These are phyloP conservation scores for Formica exsecta DNA, from an alignment of 1,140 invertebrate genomes.

Conservation along the genomic window DNA sequence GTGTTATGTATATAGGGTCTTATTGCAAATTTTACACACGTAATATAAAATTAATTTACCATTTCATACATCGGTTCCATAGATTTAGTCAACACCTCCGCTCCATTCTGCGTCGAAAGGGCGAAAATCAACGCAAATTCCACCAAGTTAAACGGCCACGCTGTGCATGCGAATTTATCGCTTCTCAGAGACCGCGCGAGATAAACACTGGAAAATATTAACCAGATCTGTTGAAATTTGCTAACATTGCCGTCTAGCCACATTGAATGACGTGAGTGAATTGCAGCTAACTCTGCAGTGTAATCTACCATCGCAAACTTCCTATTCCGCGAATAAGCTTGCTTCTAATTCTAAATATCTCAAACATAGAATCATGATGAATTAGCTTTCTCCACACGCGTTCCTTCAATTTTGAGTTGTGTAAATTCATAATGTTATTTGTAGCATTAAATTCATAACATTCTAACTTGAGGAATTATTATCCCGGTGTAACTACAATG, in stretches of 20 bases:
- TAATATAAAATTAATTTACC: constrained; percentile 58
- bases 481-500: not conserved
- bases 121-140: constrained; percentile 78
- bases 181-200: constrained; percentile 77
- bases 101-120: constrained; percentile 67
- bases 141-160: constrained; percentile 82
- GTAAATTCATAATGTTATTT: constrained; percentile 16
- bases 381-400: not conserved
- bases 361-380: not conserved
- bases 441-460: constrained; percentile 15
- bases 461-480: constrained; percentile 11
- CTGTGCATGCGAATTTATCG: constrained; percentile 77
- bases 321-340: constrained; percentile 36
- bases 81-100: not conserved
- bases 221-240: constrained; percentile 49
- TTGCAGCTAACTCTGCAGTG: constrained; percentile 17
- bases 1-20: not conserved
- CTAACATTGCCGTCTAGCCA: not conserved
- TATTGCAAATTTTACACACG: not conserved
- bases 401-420: not conserved
- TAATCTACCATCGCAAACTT: constrained; percentile 44
- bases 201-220: constrained; percentile 77
- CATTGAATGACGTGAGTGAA: constrained; percentile 19
- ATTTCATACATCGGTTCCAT: constrained; percentile 19
- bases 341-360: not conserved